A percentile compares a stretch with the other conserved stretches of the same genome.
These are phyloP conservation scores for Hoplodrina ambigua DNA, from an alignment of 2,888 invertebrate species.

Conservation along the genomic window DNA sequence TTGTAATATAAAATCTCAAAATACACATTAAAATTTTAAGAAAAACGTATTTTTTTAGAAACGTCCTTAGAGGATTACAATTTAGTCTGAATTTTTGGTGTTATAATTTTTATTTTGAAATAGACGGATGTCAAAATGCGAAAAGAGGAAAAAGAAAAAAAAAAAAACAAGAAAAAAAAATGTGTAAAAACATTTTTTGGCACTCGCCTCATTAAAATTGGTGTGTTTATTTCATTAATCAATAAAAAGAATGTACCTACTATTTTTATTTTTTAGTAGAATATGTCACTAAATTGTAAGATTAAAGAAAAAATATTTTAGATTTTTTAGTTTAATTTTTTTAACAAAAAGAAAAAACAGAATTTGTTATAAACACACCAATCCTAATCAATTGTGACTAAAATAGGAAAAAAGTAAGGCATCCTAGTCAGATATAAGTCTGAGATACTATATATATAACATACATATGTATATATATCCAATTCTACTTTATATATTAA, in stretches of 20 bases:
- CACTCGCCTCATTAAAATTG: conserved; percentile 64
- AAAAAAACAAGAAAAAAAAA: conserved; percentile 47
- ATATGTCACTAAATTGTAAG: background rate
- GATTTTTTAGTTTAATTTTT: background rate
- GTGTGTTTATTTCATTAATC: conserved; percentile 37
- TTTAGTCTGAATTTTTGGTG: conserved; percentile 85
- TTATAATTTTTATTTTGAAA: conserved; percentile 77
- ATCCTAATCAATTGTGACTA: conserved; percentile 56
- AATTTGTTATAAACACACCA: conserved; percentile 46
- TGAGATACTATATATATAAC: conserved; percentile 58
- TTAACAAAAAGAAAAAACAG: background rate
- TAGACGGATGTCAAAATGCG: conserved; percentile 75
- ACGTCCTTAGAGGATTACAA: conserved; percentile 82
- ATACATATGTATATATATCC: conserved; percentile 65
- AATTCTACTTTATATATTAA: conserved; percentile 65
- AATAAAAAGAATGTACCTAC: background rate
- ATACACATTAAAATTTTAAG: conserved; percentile 76
- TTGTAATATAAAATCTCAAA: conserved; percentile 55
- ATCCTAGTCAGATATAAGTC: conserved; percentile 58
- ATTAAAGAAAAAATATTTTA: background rate
- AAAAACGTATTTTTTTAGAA: conserved; percentile 74
- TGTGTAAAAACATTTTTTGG: conserved; percentile 67
- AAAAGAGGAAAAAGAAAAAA: conserved; percentile 52
- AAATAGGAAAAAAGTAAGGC: conserved; percentile 53
- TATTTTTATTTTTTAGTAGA: background rate